Base-by-base conservation (phyloP, 2,888 invertebrate genomes). In the Monopis laevigella region DNA sequence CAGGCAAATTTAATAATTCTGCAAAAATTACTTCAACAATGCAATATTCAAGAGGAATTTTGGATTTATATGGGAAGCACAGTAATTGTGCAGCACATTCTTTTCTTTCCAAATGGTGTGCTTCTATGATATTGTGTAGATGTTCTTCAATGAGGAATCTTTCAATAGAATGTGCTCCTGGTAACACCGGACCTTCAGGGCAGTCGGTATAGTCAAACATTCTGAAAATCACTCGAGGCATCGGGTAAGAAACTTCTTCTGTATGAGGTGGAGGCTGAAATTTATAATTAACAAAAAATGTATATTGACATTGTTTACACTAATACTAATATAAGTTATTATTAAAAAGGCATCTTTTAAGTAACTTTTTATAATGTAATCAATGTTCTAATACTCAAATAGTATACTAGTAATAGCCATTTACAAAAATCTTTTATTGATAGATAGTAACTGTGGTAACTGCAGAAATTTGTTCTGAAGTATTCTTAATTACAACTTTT, bases 141-240 rank as follows among this genome's bases (percentile, higher is more conserved):
- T 99, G 98, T 67, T 98, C 98, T 65, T 99, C 99, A 54, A 99
- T 96, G 1, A 99, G 84, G 70, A 96, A 98, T 45, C 99, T 83
- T 67, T 99, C 99, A 47, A 99, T 97, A 0, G 98, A 94, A 74
- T 98, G 97, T 13, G 94, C 92, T 24, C 97, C 98, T 0, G 99
- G 99, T 41, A 99, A 74, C 32, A 92, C 88, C 0, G 93, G 92
- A 0, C 87, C 93, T 65, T 97, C 97, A 0, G 98, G 97, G 53
- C 98, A 97, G 73, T 99, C 99, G 0, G 98, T 97, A 65, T 98
- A 97, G 69, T 98, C 98, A 77, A 99, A 99, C 88, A 99, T 92
- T 29, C 94, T 86, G 70, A 96, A 98, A 26, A 98, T 90, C 1
- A 96, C 95, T 62, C 90, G 88, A 0, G 99, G 99, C 85, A 96